Conservation (phyloP, 2,797 vertebrate genomes). For the Bryconaethiops microstoma region DNA sequence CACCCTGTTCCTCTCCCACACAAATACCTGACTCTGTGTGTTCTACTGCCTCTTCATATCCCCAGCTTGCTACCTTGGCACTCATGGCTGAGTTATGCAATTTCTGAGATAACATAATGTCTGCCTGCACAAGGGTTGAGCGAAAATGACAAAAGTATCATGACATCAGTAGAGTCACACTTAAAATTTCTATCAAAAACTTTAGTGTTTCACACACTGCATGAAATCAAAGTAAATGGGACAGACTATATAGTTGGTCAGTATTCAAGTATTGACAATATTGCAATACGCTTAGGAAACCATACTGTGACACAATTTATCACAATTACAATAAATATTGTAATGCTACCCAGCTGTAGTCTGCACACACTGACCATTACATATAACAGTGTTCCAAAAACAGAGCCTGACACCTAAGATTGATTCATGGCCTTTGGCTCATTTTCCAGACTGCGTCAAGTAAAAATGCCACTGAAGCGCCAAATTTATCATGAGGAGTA, state of each 20-base stretch:
- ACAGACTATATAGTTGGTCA: too few species aligned
- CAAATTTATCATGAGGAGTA: constrained; percentile 60
- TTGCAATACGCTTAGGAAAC: too few species aligned
- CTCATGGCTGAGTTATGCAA: constrained; percentile 22
- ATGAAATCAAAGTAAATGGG: too few species aligned
- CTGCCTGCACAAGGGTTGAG: neutral
- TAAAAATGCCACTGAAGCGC: constrained; percentile 41
- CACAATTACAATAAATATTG: too few species aligned
- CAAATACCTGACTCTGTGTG: constrained; percentile 57
- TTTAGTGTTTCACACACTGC: too few species aligned
- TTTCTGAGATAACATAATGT: neutral
- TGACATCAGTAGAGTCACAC: too few species aligned
- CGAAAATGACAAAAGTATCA: too few species aligned
- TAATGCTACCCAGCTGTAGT: too few species aligned
- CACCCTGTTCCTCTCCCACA: constrained; percentile 58
- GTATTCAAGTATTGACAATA: too few species aligned
- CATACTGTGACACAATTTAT: too few species aligned
- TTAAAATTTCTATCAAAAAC: too few species aligned
- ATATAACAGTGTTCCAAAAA: constrained; percentile 36
- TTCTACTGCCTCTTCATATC: constrained; percentile 50
- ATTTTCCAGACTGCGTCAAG: constrained; percentile 48
- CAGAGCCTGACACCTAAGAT: constrained; percentile 37
- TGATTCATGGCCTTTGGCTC: constrained; percentile 34
- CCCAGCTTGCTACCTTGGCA: constrained; percentile 41
- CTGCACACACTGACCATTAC: neutral